A percentile compares a stretch with the other conserved stretches of the same genome.
phyloP scores from a whole-genome alignment of 2,888 invertebrate genomes.

The Ceramica pisi region DNA sequence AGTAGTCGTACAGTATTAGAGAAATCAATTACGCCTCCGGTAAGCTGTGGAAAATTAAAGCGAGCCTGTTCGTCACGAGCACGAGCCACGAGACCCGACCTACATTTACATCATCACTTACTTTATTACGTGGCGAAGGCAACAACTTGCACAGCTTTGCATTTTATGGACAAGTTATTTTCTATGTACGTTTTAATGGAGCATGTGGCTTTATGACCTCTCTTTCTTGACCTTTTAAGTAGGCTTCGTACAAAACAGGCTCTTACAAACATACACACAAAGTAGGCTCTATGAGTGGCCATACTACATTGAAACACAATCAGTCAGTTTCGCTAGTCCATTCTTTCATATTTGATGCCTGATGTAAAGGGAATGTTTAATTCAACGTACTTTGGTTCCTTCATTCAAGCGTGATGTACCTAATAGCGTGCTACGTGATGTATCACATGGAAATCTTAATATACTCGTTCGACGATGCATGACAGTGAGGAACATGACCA shows the following conservation, averaged over 20 bases:
- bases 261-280: no score
- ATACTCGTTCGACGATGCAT: background rate
- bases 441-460: constrained; percentile 23
- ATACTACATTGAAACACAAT: background rate
- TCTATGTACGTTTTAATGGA: constrained; percentile 48
- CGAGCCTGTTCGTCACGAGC: constrained; percentile 54
- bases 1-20: no score
- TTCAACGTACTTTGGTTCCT: background rate
- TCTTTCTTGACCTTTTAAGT: constrained; percentile 20
- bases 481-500: background rate
- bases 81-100: constrained; percentile 70
- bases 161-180: constrained; percentile 56
- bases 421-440: constrained; percentile 9
- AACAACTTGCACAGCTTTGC: constrained; percentile 61
- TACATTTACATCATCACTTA: constrained; percentile 74
- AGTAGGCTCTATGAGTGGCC: background rate
- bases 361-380: background rate
- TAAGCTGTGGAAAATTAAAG: constrained; percentile 68
- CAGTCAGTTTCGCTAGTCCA: background rate
- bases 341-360: background rate
- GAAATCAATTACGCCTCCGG: constrained; percentile 4
- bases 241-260: background rate
- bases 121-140: constrained; percentile 66
- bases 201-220: constrained; percentile 27
- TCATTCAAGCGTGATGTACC: constrained; percentile 1